Evolutionary conservation across 1,140 invertebrate species (phyloP).

Genomic region (Leptopilina clavipes): DNA sequence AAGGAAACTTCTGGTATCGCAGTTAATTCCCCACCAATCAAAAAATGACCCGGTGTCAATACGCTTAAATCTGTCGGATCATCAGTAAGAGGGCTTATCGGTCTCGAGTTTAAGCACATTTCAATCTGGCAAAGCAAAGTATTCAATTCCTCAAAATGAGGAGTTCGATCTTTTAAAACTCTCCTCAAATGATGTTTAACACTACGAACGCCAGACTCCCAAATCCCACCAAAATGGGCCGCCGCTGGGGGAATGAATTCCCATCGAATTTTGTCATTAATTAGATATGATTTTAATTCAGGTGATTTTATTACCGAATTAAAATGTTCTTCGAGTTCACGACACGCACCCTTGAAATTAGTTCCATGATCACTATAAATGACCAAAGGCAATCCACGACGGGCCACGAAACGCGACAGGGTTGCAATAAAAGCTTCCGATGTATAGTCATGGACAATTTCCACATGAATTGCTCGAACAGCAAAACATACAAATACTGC

Average conservation of each 20-base stretch:
- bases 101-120: conserved; percentile 16
- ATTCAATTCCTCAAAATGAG: conserved; percentile 53
- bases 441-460: conserved; percentile 3
- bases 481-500: background rate
- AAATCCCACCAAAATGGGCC: background rate
- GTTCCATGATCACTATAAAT: conserved; percentile 28
- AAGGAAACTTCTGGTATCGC: background rate
- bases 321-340: background rate
- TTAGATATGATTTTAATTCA: background rate
- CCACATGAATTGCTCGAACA: background rate
- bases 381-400: background rate
- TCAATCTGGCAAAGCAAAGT: conserved; percentile 47
- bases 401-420: background rate
- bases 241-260: background rate
- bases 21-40: conserved; percentile 1
- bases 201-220: background rate
- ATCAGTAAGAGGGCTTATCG: background rate
- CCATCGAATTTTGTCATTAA: background rate
- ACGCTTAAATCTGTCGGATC: background rate
- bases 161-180: conserved; percentile 23
- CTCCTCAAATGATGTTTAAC: conserved; percentile 47
- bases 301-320: background rate
- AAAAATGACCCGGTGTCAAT: background rate
- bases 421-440: background rate
- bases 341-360: conserved; percentile 1